phyloP scores from a whole-genome alignment of 2,888 invertebrate genomes.

The Chloroclysta siterata region DNA sequence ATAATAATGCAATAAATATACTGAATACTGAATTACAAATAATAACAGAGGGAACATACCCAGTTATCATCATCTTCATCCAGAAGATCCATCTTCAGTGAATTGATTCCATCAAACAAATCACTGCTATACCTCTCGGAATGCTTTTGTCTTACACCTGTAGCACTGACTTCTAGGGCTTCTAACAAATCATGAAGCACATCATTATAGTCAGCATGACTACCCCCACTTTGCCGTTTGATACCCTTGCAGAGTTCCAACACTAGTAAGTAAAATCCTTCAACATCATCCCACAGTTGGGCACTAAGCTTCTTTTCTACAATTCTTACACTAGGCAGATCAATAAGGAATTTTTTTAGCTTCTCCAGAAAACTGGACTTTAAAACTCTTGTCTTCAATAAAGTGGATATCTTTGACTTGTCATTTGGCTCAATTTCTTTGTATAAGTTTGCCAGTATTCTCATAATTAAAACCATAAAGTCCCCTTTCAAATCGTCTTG shows the following conservation, averaged over 20 bases:
- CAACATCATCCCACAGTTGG: slow-evolving; percentile 74
- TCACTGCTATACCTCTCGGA: slow-evolving; percentile 75
- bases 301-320: slow-evolving; percentile 72
- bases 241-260: slow-evolving; percentile 66
- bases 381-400: slow-evolving; percentile 62
- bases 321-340: slow-evolving; percentile 64
- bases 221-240: slow-evolving; percentile 53
- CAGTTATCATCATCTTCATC: slow-evolving; percentile 50
- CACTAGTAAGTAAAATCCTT: slow-evolving; percentile 64
- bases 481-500: slow-evolving; percentile 72
- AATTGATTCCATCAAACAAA: slow-evolving; percentile 63
- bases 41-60: slow-evolving; percentile 47
- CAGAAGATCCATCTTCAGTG: slow-evolving; percentile 51
- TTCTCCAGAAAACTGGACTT: slow-evolving; percentile 65
- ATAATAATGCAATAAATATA: no score
- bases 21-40: neutral
- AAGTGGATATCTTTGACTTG: slow-evolving; percentile 62
- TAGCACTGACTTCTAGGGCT: slow-evolving; percentile 61
- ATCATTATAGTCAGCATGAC: slow-evolving; percentile 54
- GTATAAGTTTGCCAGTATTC: slow-evolving; percentile 70
- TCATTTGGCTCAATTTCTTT: slow-evolving; percentile 61
- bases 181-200: slow-evolving; percentile 60
- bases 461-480: slow-evolving; percentile 75
- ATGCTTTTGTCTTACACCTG: slow-evolving; percentile 65
- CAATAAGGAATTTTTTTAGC: slow-evolving; percentile 60